Percentiles rank a stretch among this genome's conserved stretches.
Evolutionary conservation across 2,888 invertebrate species (phyloP).

Genomic region (Stenichneumon culpator): DNA sequence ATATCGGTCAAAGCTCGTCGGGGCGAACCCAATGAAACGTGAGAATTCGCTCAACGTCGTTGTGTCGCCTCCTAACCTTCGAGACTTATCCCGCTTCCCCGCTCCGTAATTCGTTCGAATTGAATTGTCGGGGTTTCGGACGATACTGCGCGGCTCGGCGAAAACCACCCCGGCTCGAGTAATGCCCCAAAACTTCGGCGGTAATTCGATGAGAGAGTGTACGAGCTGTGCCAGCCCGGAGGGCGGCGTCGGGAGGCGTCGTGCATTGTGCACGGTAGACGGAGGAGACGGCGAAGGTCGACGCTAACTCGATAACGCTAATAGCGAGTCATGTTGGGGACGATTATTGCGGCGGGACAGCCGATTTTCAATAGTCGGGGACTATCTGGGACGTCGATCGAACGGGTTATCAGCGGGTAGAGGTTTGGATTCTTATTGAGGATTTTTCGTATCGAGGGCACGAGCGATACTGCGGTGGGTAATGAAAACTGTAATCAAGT

Average conservation of each 20-base stretch:
- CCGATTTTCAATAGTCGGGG: conserved; percentile 25
- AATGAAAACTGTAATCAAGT: no score
- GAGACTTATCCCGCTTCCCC: background rate
- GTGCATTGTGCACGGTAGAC: conserved; percentile 17
- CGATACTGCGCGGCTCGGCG: background rate
- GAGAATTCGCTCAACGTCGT: conserved; percentile 55
- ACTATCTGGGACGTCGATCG: conserved; percentile 2
- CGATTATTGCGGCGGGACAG: conserved; percentile 50
- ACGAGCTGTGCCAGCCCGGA: background rate
- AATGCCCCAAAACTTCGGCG: conserved; percentile 52
- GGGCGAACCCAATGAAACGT: conserved; percentile 57
- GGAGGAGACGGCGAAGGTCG: conserved; percentile 29
- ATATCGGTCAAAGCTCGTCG: conserved; percentile 63
- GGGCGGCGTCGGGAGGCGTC: no score
- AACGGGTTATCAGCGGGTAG: background rate
- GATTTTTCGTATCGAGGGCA: background rate
- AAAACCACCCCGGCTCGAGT: background rate
- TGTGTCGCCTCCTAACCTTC: conserved; percentile 14
- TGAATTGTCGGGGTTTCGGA: conserved; percentile 48
- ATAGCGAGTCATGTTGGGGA: conserved; percentile 58
- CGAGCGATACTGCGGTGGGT: background rate
- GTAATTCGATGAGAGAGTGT: conserved; percentile 58
- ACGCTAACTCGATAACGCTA: conserved; percentile 65
- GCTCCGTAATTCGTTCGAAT: conserved; percentile 53
- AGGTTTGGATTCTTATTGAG: background rate